A percentile compares a stretch with the other conserved stretches of the same genome.
Conservation (phyloP, 2,113 vertebrate species). For the Channa maculata region DNA sequence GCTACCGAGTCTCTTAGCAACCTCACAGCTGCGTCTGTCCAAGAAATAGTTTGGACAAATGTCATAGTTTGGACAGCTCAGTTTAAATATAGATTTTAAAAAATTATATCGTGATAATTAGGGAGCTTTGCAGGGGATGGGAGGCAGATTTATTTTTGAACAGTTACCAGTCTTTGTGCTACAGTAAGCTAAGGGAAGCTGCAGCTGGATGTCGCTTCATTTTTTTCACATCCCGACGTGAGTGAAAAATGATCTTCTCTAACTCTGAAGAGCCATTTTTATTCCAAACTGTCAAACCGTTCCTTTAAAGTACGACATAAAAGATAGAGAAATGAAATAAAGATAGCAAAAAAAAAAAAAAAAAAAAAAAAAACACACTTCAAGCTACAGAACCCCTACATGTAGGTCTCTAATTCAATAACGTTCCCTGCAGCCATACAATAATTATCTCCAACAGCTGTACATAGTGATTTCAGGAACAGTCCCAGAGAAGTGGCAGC, state of each 20-base stretch:
- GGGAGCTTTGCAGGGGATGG: not conserved
- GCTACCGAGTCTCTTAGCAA: not conserved
- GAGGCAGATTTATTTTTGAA: not conserved
- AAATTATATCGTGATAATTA: not conserved
- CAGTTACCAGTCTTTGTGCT: not conserved
- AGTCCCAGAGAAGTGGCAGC: constrained; percentile 9
- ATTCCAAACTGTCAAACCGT: not conserved
- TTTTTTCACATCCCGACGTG: too few relatives aligned
- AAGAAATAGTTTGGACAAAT: too few relatives aligned
- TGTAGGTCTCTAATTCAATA: not conserved
- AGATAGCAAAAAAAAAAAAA: too few relatives aligned
- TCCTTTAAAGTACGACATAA: too few relatives aligned
- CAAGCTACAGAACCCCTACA: not conserved
- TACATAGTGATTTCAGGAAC: not conserved
- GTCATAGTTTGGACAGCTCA: too few relatives aligned
- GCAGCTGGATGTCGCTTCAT: too few relatives aligned
- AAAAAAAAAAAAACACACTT: not conserved
- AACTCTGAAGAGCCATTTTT: too few relatives aligned
- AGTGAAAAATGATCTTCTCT: too few relatives aligned
- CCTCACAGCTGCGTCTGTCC: not conserved
- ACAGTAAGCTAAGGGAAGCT: not conserved
- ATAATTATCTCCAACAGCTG: not conserved
- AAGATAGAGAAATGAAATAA: not conserved
- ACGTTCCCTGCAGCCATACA: not conserved
- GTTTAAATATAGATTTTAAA: too few relatives aligned